phyloP scores from a whole-genome alignment of 2,888 invertebrate genomes.

The Ctena decussata region DNA sequence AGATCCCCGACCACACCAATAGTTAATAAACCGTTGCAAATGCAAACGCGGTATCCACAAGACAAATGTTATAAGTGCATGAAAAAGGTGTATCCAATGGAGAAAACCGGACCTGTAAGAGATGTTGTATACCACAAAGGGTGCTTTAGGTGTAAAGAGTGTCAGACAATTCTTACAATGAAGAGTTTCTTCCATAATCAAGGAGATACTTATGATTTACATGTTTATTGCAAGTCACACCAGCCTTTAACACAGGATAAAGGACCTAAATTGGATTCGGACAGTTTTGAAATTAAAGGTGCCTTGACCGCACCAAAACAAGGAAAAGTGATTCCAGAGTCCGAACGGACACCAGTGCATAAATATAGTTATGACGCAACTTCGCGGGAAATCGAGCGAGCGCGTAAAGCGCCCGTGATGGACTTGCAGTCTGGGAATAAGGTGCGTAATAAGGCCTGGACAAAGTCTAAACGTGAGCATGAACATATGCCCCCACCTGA shows the following conservation, averaged over 20 bases:
- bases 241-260: constrained; percentile 67
- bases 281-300: constrained; percentile 71
- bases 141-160: constrained; percentile 77
- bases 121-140: constrained; percentile 78
- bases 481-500: constrained; percentile 62
- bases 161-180: constrained; percentile 71
- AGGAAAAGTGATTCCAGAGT: constrained; percentile 72
- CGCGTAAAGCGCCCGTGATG: constrained; percentile 68
- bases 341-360: constrained; percentile 69
- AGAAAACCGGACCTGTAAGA: constrained; percentile 75
- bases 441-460: constrained; percentile 70
- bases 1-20: constrained; percentile 39
- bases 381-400: constrained; percentile 67
- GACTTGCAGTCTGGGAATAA: constrained; percentile 74
- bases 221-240: constrained; percentile 77
- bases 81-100: constrained; percentile 80
- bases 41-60: constrained; percentile 66
- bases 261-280: constrained; percentile 68
- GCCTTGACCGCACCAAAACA: constrained; percentile 73
- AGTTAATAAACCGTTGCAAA: constrained; percentile 66
- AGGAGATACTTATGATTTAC: constrained; percentile 72
- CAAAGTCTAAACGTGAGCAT: constrained; percentile 67
- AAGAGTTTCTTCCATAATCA: constrained; percentile 78
- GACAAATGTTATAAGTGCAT: constrained; percentile 74
- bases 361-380: constrained; percentile 64